phyloP scores from a whole-genome alignment of 2,888 invertebrate species.

The Zootermopsis nevadensis region DNA sequence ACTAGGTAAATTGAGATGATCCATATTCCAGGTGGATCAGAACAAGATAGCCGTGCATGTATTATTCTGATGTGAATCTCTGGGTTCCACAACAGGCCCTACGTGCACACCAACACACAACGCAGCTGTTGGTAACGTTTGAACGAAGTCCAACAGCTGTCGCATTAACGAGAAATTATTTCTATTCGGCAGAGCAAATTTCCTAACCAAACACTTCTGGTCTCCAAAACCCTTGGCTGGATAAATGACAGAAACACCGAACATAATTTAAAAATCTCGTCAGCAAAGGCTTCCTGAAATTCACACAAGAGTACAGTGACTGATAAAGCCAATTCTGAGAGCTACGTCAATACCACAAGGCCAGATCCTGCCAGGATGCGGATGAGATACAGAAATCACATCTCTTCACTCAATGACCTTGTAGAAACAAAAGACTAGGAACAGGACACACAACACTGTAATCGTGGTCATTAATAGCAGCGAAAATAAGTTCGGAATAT shows the following conservation, averaged over 20 bases:
- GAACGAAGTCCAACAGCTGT: slow-evolving; percentile 2
- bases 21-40: too few species aligned
- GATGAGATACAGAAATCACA: slow-evolving; percentile 25
- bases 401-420: background rate
- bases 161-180: background rate
- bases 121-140: background rate
- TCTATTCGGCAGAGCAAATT: background rate
- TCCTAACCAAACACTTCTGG: background rate
- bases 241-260: background rate
- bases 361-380: slow-evolving; percentile 17
- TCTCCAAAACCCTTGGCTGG: too few species aligned
- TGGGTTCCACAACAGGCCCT: too few species aligned
- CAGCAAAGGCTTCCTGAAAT: background rate
- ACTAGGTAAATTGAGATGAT: too few species aligned
- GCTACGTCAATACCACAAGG: slow-evolving; percentile 1
- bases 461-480: too few species aligned
- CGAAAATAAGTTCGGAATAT: too few species aligned
- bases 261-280: background rate
- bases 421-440: slow-evolving; percentile 2
- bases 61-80: too few species aligned
- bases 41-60: too few species aligned
- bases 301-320: background rate
- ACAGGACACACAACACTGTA: background rate
- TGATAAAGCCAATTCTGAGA: background rate
- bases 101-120: background rate